Conservation (phyloP, 2,888 invertebrate genomes). For the Leuctra nigra region DNA sequence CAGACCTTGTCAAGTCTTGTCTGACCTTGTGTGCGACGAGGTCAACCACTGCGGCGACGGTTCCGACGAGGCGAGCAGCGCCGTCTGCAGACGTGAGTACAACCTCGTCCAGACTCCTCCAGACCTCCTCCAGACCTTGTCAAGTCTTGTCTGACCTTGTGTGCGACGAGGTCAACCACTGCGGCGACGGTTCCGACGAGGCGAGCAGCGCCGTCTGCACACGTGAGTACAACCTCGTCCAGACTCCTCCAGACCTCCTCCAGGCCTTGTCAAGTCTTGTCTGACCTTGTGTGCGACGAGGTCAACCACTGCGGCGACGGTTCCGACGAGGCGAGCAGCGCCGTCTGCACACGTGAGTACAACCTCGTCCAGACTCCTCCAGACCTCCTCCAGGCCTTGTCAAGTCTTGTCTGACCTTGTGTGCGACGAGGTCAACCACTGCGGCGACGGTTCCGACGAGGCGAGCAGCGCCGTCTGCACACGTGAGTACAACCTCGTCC, state of each 20-base stretch:
- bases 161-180: constrained; percentile 91
- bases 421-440: constrained; percentile 91
- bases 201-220: constrained; percentile 77
- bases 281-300: constrained; percentile 85
- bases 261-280: no score
- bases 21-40: constrained; percentile 85
- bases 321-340: constrained; percentile 81
- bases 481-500: constrained; percentile 53
- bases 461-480: constrained; percentile 77
- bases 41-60: constrained; percentile 92
- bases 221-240: constrained; percentile 52
- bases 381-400: background rate
- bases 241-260: background rate
- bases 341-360: constrained; percentile 77
- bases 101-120: background rate
- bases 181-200: constrained; percentile 91
- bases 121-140: background rate
- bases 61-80: constrained; percentile 81
- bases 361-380: background rate
- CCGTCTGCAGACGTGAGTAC: constrained; percentile 77
- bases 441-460: constrained; percentile 91
- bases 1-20: no score
- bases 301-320: constrained; percentile 92
- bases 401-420: constrained; percentile 81
- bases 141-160: constrained; percentile 83